Evolutionary conservation across 2,113 vertebrate genomes (phyloP).

Genomic region (Chaenocephalus aceratus): DNA sequence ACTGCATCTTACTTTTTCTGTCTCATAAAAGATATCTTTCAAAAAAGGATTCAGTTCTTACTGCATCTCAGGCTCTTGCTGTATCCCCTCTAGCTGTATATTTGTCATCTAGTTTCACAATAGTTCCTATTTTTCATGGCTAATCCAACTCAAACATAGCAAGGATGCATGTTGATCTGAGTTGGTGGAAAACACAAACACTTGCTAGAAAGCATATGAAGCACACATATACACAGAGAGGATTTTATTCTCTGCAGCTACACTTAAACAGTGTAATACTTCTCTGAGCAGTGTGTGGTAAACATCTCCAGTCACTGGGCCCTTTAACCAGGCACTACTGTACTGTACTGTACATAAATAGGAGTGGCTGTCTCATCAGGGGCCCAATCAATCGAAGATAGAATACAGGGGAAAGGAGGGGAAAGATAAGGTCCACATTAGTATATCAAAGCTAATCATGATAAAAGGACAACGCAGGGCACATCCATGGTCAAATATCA

Average conservation of each 20-base stretch:
- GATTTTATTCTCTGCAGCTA: conserved; percentile 3
- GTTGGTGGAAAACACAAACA: conserved; percentile 24
- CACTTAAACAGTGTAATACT: conserved; percentile 1
- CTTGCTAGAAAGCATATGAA: not conserved
- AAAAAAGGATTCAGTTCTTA: not conserved
- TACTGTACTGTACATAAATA: conserved; percentile 44
- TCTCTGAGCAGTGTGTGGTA: conserved; percentile 19
- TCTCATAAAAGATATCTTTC: conserved; percentile 21
- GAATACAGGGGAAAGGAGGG: conserved; percentile 42
- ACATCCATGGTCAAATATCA: conserved; percentile 25
- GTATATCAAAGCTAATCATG: conserved; percentile 17
- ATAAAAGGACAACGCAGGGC: conserved; percentile 13
- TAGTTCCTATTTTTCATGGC: conserved; percentile 3
- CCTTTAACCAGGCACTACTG: conserved; percentile 42
- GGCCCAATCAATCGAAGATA: conserved; percentile 45
- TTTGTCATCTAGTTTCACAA: conserved; percentile 33
- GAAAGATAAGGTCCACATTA: conserved; percentile 36
- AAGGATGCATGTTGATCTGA: conserved; percentile 14
- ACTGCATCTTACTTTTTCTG: conserved; percentile 19
- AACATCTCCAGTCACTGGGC: conserved; percentile 33
- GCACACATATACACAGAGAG: not conserved
- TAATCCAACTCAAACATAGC: not conserved
- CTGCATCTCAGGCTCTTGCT: not conserved
- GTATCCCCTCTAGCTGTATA: not conserved
- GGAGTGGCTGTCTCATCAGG: conserved; percentile 50